Conservation (phyloP, 2,888 invertebrate species). For the Taenaris catops region DNA sequence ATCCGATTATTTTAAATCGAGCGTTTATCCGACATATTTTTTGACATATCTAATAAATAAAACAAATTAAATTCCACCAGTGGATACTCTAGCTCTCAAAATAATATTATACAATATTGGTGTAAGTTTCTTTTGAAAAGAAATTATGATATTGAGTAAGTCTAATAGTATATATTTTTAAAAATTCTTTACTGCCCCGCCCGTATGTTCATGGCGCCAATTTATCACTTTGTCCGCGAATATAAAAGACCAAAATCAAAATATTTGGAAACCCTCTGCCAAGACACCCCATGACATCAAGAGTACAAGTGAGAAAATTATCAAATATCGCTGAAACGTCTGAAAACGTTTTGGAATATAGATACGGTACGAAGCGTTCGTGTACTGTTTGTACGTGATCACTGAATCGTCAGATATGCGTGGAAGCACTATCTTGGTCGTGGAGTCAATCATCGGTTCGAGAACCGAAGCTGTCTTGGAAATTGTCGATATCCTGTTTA, state of each 20-base stretch:
- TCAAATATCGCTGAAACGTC: neutral
- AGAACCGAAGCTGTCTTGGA: constrained; percentile 59
- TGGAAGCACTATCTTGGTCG: constrained; percentile 11
- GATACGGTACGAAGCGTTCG: too few relatives aligned
- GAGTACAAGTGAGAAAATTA: neutral
- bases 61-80: too few relatives aligned
- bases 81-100: too few relatives aligned
- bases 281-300: constrained; percentile 7
- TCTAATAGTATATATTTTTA: neutral
- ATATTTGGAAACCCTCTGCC: constrained; percentile 4
- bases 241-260: constrained; percentile 13
- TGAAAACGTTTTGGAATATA: neutral
- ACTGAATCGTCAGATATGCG: constrained; percentile 17
- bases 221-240: constrained; percentile 11
- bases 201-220: constrained; percentile 11
- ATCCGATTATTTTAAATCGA: too few relatives aligned
- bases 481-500: constrained; percentile 79
- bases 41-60: too few relatives aligned
- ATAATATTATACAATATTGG: too few relatives aligned
- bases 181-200: neutral
- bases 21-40: too few relatives aligned
- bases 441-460: constrained; percentile 10
- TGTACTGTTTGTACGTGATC: constrained; percentile 1
- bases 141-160: neutral
- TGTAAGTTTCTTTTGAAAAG: too few relatives aligned